phyloP scores from a whole-genome alignment of 2,888 invertebrate genomes.

The Orchestes rusci region DNA sequence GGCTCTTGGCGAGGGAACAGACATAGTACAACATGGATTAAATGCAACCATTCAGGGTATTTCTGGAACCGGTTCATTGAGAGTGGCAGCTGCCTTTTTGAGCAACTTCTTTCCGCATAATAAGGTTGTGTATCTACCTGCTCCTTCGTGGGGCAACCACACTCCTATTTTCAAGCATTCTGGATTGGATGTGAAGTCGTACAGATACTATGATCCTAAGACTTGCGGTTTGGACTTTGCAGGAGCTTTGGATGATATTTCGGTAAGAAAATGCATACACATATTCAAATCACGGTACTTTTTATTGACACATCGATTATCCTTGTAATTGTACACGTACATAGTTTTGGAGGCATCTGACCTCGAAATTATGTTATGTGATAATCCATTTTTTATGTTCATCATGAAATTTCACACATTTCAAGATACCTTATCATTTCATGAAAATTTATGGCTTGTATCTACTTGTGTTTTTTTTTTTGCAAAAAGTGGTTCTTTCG shows the following conservation, averaged over 20 bases:
- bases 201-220: slow-evolving; percentile 89
- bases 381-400: too few species aligned
- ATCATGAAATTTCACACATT: too few species aligned
- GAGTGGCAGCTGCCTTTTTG: slow-evolving; percentile 85
- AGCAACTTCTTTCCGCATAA: slow-evolving; percentile 69
- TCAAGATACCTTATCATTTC: too few species aligned
- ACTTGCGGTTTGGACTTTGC: slow-evolving; percentile 90
- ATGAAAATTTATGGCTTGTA: too few species aligned
- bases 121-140: slow-evolving; percentile 82
- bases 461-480: too few species aligned
- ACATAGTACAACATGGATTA: slow-evolving; percentile 59
- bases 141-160: slow-evolving; percentile 98
- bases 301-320: too few species aligned
- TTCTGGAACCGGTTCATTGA: slow-evolving; percentile 95
- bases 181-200: slow-evolving; percentile 77
- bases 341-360: too few species aligned
- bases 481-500: too few species aligned
- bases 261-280: too few species aligned
- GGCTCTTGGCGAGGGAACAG: slow-evolving; percentile 77
- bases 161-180: slow-evolving; percentile 87
- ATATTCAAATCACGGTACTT: too few species aligned
- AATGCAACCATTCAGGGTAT: slow-evolving; percentile 78
- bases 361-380: too few species aligned
- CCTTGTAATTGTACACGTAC: too few species aligned
- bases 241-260: slow-evolving; percentile 84